Evolutionary conservation across 2,797 vertebrate genomes (phyloP).

Genomic region (Cuniculus paca): DNA sequence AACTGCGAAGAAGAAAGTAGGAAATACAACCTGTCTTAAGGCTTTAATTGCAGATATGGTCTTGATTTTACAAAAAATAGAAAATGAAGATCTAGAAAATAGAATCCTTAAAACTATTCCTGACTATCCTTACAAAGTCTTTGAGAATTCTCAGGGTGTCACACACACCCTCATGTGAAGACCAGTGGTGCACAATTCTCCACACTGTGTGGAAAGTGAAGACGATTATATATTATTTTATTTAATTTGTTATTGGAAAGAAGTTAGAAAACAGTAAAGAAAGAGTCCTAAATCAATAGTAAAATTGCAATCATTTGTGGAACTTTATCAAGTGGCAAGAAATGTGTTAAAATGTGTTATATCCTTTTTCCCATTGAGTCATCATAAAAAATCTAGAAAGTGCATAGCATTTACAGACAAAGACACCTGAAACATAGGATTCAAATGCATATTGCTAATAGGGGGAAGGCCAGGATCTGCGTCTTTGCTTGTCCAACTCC

Average conservation of each 20-base stretch:
- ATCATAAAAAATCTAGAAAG: neutral
- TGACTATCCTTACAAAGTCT: neutral
- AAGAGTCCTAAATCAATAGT: neutral
- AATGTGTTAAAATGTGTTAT: neutral
- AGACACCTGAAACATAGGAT: neutral
- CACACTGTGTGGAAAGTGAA: neutral
- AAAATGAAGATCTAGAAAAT: neutral
- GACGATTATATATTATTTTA: neutral
- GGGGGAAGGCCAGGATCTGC: neutral
- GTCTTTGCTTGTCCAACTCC: neutral
- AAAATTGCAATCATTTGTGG: neutral
- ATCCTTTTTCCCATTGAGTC: neutral
- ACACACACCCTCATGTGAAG: accelerated
- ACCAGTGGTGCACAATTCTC: accelerated
- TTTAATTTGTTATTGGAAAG: neutral
- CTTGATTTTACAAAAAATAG: neutral
- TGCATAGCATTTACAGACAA: neutral
- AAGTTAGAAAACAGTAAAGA: neutral
- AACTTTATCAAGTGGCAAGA: neutral
- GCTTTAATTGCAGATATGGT: neutral
- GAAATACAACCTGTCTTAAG: neutral
- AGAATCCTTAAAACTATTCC: neutral
- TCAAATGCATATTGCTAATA: neutral
- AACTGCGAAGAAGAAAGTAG: neutral
- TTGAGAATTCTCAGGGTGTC: neutral